These are phyloP conservation scores for Phrynocephalus guinanensis DNA, from an alignment of 2,797 vertebrate species.

Conservation along the genomic window DNA sequence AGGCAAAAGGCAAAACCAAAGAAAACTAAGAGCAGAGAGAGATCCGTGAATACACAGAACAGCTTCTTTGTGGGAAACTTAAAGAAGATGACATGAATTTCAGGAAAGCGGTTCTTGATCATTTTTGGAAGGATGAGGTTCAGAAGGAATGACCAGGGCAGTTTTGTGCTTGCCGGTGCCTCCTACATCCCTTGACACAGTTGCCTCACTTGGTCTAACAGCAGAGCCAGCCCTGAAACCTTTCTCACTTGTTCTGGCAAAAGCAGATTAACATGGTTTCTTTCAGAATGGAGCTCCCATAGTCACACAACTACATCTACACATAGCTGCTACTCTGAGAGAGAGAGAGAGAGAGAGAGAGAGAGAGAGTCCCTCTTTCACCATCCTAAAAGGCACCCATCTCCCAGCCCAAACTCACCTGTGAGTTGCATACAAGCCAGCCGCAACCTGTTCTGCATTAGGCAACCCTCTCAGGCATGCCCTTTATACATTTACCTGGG, in stretches of 20 bases:
- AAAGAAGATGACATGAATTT: background rate
- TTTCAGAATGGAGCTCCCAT: background rate
- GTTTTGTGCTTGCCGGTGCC: background rate
- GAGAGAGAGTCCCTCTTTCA: too few relatives aligned
- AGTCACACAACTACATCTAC: too few relatives aligned
- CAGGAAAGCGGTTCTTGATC: background rate
- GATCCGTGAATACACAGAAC: background rate
- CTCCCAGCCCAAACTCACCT: slow-evolving; percentile 18
- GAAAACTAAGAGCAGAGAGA: too few relatives aligned
- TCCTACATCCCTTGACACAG: background rate
- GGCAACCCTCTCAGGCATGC: background rate
- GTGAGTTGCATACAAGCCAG: background rate
- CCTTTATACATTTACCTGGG: slow-evolving; percentile 30
- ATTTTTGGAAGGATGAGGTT: background rate
- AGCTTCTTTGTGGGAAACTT: background rate
- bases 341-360: background rate
- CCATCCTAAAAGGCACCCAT: background rate
- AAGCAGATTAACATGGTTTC: background rate
- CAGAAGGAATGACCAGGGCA: too few relatives aligned
- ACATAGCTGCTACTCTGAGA: background rate
- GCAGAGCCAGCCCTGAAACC: background rate
- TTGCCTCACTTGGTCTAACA: background rate
- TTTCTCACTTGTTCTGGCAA: background rate
- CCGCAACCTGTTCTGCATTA: slow-evolving; percentile 4
- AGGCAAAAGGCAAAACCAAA: background rate